Evolutionary conservation across 2,797 vertebrate genomes (phyloP).

Genomic region (Gymnoscopelus microlampas): DNA sequence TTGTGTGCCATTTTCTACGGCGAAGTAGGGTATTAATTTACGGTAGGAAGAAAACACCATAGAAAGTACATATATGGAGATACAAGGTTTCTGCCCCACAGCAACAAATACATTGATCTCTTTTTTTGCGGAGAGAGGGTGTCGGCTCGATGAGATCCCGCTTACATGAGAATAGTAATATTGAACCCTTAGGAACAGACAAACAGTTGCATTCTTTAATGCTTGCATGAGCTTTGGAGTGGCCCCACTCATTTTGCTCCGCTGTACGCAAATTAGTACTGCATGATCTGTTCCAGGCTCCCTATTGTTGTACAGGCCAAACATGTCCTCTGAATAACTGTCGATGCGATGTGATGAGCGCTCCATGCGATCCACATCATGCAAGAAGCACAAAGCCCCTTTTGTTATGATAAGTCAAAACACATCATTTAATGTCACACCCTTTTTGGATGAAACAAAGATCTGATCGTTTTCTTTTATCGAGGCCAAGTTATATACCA

Average conservation of each 20-base stretch:
- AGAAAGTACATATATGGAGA: too few species aligned
- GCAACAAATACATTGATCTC: not conserved
- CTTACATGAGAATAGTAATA: conserved; percentile 11
- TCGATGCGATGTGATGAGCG: conserved; percentile 27
- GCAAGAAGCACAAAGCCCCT: not conserved
- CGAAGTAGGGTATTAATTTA: not conserved
- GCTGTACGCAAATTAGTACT: conserved; percentile 18
- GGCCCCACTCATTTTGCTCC: conserved; percentile 17
- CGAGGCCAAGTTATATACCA: not conserved
- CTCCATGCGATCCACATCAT: conserved; percentile 16
- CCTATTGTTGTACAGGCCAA: conserved; percentile 22
- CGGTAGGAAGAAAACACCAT: too few species aligned
- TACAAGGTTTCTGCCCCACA: too few species aligned
- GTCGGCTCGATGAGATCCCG: conserved; percentile 10
- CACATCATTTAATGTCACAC: not conserved
- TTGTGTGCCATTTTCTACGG: not conserved
- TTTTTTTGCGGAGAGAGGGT: conserved; percentile 1
- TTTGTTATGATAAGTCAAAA: conserved; percentile 3
- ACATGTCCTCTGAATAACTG: conserved; percentile 14
- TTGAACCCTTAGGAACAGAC: conserved; percentile 27
- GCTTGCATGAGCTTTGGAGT: conserved; percentile 22
- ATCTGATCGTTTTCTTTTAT: not conserved
- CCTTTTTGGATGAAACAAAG: not conserved
- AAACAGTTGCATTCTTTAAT: conserved; percentile 24
- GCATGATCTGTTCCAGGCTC: conserved; percentile 32